A percentile compares a stretch with the other conserved stretches of the same genome.
Evolutionary conservation across 2,888 invertebrate genomes (phyloP).

Genomic region (Seladonia tumulorum): DNA sequence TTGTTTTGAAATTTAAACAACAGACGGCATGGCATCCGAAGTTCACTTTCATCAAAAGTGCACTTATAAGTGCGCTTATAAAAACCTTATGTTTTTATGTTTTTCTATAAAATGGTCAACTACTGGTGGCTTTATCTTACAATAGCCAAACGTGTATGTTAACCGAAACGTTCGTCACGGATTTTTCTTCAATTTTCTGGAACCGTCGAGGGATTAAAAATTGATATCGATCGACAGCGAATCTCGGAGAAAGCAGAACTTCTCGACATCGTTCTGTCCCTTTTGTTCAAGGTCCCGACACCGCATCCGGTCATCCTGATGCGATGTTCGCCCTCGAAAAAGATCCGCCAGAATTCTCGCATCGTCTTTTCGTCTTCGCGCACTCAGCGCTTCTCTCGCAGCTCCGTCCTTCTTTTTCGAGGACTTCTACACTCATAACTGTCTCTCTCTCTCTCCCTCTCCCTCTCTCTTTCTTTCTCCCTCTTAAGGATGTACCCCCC

Average conservation of each 20-base stretch:
- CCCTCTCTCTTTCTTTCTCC: not conserved
- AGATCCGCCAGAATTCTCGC: not conserved
- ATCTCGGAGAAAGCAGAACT: not conserved
- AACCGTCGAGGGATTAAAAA: not conserved
- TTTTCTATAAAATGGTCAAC: no score
- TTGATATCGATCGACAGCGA: not conserved
- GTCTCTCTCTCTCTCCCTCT: not conserved
- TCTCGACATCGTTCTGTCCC: not conserved
- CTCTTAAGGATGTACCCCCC: not conserved
- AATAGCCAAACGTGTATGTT: no score
- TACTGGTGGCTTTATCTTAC: no score
- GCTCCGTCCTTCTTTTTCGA: not conserved
- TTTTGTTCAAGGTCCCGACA: not conserved
- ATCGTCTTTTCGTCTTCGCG: not conserved
- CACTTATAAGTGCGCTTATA: no score
- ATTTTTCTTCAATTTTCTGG: no score
- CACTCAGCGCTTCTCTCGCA: not conserved
- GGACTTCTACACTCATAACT: not conserved
- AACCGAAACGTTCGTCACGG: not conserved
- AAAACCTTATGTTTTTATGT: no score
- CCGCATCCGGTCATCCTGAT: not conserved
- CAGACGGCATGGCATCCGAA: no score
- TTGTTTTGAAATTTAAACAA: no score
- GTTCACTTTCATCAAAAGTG: no score
- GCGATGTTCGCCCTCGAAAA: not conserved